phyloP scores from a whole-genome alignment of 2,113 vertebrate genomes.

The Laticauda colubrina region DNA sequence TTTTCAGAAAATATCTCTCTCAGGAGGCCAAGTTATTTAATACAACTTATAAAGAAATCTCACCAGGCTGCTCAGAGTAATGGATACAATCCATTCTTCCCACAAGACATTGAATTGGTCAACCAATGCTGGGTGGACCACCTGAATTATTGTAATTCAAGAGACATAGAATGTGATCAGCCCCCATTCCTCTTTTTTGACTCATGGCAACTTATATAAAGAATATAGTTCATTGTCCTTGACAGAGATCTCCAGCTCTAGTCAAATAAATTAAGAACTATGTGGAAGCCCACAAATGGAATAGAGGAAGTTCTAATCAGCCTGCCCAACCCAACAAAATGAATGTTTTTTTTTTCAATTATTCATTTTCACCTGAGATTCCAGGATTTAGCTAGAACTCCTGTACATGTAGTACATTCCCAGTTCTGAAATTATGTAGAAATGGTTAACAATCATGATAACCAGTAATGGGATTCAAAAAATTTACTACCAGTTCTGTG shows the following conservation, averaged over 20 bases:
- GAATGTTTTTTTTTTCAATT: background rate
- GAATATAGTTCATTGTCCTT: background rate
- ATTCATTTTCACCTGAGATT: background rate
- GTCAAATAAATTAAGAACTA: background rate
- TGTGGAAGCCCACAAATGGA: background rate
- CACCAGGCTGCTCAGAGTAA: background rate
- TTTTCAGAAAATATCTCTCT: background rate
- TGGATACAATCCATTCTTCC: background rate
- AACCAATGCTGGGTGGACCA: background rate
- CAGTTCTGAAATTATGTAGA: background rate
- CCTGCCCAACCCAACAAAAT: background rate
- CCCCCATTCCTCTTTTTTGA: background rate
- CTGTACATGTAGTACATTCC: background rate
- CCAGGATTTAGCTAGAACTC: background rate
- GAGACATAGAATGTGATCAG: background rate
- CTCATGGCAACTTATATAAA: background rate
- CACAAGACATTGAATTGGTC: background rate
- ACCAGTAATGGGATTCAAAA: no score
- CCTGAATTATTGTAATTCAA: background rate
- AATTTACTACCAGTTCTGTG: no score
- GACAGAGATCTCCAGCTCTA: background rate
- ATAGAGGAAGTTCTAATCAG: background rate
- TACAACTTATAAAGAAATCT: background rate
- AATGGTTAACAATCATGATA: background rate
- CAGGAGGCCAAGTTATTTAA: background rate